Percentiles rank a stretch among this genome's conserved stretches.
Conservation (phyloP, 2,797 vertebrate genomes). For the Presbytis comata region DNA sequence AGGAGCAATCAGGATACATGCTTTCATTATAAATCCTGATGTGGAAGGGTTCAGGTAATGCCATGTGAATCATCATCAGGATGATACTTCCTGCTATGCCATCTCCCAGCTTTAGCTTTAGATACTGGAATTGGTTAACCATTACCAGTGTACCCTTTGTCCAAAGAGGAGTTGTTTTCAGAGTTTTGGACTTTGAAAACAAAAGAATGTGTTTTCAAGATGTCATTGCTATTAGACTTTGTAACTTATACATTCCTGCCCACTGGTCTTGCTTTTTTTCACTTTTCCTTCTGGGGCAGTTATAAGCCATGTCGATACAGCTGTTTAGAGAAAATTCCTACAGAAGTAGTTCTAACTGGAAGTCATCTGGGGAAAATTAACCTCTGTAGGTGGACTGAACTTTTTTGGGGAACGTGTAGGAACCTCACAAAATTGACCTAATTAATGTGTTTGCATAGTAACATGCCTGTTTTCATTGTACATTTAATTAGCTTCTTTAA, state of each 20-base stretch:
- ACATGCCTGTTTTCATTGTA: constrained; percentile 56
- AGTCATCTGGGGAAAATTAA: not conserved
- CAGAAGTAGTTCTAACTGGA: not conserved
- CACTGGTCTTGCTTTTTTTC: fast-evolving
- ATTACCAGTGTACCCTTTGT: not conserved
- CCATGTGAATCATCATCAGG: not conserved
- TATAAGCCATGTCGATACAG: not conserved
- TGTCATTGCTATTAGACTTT: not conserved
- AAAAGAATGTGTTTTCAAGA: not conserved
- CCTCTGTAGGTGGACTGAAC: not conserved
- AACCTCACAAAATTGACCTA: constrained; percentile 61
- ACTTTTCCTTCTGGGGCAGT: not conserved
- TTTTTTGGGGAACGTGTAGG: constrained; percentile 37
- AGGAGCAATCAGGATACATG: too few species aligned
- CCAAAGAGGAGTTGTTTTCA: not conserved
- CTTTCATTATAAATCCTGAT: not conserved
- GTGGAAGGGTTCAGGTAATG: not conserved
- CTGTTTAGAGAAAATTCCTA: not conserved
- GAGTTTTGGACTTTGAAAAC: not conserved
- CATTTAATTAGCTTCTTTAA: constrained; percentile 68
- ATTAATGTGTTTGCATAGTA: constrained; percentile 61
- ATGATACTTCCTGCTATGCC: not conserved
- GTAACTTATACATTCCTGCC: not conserved
- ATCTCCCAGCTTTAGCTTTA: not conserved
- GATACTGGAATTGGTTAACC: not conserved